Evolutionary conservation across 2,888 invertebrate species (phyloP).

Genomic region (Adela reaumurella): DNA sequence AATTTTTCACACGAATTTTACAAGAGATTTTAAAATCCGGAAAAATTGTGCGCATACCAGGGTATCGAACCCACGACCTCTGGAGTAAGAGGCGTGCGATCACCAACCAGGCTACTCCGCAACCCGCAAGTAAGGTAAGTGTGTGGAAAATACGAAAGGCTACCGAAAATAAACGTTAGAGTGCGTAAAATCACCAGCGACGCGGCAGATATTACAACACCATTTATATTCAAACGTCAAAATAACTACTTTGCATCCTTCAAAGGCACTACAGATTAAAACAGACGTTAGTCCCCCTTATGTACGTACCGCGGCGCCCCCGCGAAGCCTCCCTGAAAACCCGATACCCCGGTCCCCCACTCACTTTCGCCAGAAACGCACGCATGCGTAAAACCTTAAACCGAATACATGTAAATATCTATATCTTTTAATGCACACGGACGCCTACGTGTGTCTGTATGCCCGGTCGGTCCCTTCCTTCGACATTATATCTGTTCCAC

Average conservation of each 20-base stretch:
- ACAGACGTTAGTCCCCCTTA: not conserved
- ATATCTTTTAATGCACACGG: not conserved
- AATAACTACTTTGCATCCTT: conserved; percentile 14
- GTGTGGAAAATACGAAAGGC: too few species aligned
- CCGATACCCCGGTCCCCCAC: conserved; percentile 39
- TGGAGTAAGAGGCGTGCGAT: too few species aligned
- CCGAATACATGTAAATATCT: conserved; percentile 21
- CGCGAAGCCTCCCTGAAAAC: conserved; percentile 35
- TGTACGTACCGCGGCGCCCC: conserved; percentile 21
- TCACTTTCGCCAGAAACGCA: conserved; percentile 44
- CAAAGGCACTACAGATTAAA: conserved; percentile 48
- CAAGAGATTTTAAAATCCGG: too few species aligned
- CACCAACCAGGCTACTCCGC: too few species aligned
- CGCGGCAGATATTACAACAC: too few species aligned
- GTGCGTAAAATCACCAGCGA: too few species aligned
- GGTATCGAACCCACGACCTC: too few species aligned
- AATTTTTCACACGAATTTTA: too few species aligned
- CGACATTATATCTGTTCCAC: conserved; percentile 36
- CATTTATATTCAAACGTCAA: not conserved
- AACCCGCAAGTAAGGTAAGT: too few species aligned
- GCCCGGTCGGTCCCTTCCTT: conserved; percentile 22
- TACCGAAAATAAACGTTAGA: too few species aligned
- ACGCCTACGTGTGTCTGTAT: not conserved
- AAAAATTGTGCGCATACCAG: too few species aligned
- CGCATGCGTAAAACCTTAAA: conserved; percentile 52